Evolutionary conservation across 2,888 invertebrate species (phyloP).

Genomic region (Aporophyla nigra): DNA sequence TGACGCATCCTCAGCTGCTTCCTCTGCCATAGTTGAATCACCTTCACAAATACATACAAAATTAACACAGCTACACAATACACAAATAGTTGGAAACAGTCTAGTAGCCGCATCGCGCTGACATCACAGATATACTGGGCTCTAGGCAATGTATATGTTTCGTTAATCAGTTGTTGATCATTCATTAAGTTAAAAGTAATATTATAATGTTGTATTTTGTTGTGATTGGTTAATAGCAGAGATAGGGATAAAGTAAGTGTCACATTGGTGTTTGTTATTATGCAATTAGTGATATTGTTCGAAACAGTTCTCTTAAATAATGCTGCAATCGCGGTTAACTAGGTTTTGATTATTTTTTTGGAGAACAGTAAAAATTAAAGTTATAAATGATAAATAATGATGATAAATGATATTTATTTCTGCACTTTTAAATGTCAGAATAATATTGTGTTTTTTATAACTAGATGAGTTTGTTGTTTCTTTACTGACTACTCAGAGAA

Average conservation of each 20-base stretch:
- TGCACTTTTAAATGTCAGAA: too few relatives aligned
- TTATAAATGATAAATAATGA: too few relatives aligned
- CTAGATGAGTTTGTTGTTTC: too few relatives aligned
- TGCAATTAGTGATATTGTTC: not conserved
- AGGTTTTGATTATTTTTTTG: not conserved
- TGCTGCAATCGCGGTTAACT: not conserved
- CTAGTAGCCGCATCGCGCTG: conserved; percentile 29
- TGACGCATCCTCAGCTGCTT: conserved; percentile 98
- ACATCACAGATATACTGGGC: not conserved
- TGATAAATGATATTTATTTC: not conserved
- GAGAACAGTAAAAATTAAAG: too few relatives aligned
- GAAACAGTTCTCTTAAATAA: not conserved
- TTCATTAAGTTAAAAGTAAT: conserved; percentile 43
- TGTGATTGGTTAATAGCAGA: conserved; percentile 9
- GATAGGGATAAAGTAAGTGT: conserved; percentile 30
- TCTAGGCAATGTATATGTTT: conserved; percentile 8
- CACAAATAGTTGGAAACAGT: conserved; percentile 2
- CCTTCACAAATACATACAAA: conserved; percentile 70
- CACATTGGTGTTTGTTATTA: conserved; percentile 18
- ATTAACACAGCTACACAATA: conserved; percentile 27
- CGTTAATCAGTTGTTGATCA: conserved; percentile 56
- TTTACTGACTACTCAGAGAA: too few relatives aligned
- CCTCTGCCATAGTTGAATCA: conserved; percentile 98
- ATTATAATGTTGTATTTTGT: not conserved
- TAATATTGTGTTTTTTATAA: too few relatives aligned